Evolutionary conservation across 2,797 vertebrate genomes (phyloP), one percentile per base, ranked within the genome.

Genomic region (Melanotaenia maccullochi): DNA sequence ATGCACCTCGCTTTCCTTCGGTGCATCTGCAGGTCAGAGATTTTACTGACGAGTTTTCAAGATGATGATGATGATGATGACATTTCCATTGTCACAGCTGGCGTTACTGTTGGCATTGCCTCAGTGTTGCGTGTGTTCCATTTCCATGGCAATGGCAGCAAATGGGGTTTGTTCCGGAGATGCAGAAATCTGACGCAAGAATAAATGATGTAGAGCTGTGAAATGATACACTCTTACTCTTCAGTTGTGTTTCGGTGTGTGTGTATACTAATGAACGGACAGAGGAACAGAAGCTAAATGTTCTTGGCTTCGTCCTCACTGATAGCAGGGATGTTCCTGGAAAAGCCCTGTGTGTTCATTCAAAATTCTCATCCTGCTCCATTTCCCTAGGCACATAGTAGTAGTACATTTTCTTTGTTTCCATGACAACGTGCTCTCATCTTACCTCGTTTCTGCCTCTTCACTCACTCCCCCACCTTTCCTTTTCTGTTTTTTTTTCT

Each of bases 391-490:
- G 40, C n/a, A 4, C 60, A 38, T 76, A 64, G 76, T 67, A 64
- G 76, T 67, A 65, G 68, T 84, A 73, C 24, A 73, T 81, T 57
- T 79, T 54, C 79, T 79, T 62, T 81, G 87, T 90, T 92, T 89
- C 90, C 87, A 90, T 91, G 92, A 76, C 90, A 72, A 91, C 86
- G 6, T 14, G 35, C 76, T 77, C 56, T 55, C 69, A 14, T 73
- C 76, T 76, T 38, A 63, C 73, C 51, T 78, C 74, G 36, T 28
- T 51, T 32, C n/a, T 22, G 25, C 24, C 36, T 71, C 44, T 18
- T 33, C 22, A 1, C 61, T 63, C 70, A 2, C 18, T 28, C 47
- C 9, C 38, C 36, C 0, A 2, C 1, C 25, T 12, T 0, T 3
- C 1, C 25, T 12, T 9, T n/a, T 38, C 13, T 56, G n/a, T 35